These are phyloP conservation scores for Dicrostonyx torquatus DNA, from an alignment of 2,797 vertebrate species.

Conservation along the genomic window DNA sequence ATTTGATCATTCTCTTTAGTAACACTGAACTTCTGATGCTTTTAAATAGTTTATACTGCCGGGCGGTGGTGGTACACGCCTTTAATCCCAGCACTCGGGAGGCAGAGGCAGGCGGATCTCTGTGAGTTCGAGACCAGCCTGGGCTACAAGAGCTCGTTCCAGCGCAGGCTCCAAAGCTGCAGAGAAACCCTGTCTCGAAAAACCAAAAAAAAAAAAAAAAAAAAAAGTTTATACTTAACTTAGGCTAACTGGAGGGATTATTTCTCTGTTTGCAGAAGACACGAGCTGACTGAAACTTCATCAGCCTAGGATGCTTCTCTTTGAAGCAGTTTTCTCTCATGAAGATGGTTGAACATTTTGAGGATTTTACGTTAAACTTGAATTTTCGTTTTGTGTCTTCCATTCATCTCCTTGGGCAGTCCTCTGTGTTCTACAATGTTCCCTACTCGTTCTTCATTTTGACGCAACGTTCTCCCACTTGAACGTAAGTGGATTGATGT, in stretches of 20 bases:
- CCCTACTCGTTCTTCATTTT: not conserved
- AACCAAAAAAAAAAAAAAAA: too few species aligned
- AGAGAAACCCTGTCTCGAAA: too few species aligned
- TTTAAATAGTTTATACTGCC: too few species aligned
- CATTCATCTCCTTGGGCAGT: not conserved
- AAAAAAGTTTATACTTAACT: too few species aligned
- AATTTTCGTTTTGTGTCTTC: not conserved
- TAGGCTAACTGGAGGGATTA: not conserved
- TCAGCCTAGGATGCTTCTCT: not conserved
- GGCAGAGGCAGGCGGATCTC: too few species aligned
- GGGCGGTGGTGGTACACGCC: too few species aligned
- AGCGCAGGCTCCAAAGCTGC: too few species aligned
- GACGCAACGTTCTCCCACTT: not conserved
- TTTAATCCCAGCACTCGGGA: too few species aligned
- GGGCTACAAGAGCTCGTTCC: too few species aligned
- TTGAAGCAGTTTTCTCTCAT: not conserved
- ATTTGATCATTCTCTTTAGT: not conserved
- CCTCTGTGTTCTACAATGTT: too few species aligned
- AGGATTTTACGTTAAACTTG: not conserved
- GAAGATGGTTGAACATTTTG: not conserved
- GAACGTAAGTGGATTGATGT: not conserved
- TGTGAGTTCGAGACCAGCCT: too few species aligned
- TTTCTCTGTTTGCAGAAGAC: not conserved
- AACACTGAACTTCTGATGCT: not conserved
- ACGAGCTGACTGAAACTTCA: not conserved